Base-by-base conservation (phyloP, 2,113 vertebrate genomes). In the Ictidomys tridecemlineatus region DNA sequence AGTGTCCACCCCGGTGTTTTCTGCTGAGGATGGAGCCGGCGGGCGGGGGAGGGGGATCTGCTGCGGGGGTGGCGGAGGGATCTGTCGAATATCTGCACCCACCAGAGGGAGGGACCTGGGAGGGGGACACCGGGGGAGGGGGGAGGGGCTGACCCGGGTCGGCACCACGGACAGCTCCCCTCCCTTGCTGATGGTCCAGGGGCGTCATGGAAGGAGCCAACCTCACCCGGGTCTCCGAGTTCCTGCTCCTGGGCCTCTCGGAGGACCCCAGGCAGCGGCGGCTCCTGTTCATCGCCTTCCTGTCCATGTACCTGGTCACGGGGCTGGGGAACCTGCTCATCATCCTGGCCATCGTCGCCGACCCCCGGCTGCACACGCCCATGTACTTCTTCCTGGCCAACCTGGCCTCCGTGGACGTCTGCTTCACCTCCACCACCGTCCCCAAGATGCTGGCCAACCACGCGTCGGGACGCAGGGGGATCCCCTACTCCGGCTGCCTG, bases 401-500 rank as follows among this genome's bases (percentile, higher is more conserved):
- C 69, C 45, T 96, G 88, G 88, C 91, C 79, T 67, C 76, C 0
- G 74, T 89, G 56, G 85, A 78, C 39, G 76, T 93, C 14, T 83
- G 72, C 58, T 96, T 93, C 86, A 85, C 89, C 26, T 84, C 96
- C 82, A 94, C 96, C 89, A 91, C 86, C 20, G 16, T 83, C 16
- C 85, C 94, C 85, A 96, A 86, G 70, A 91, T 74, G 82, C 76
- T 89, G 53, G 77, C 48, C 70, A 94, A 74, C 58, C 85, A 89
- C 6, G 7, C 92, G 48, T 53, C 83, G 8, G 96, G 90, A 30
- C 24, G 17, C 86, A 89, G 34, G 48, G 89, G 69, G 42, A 93
- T 97, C 58, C 53, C 89, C 16, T 93, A 95, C 8, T 20, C 89
- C 1, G 63, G 63, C 56, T 96, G 93, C 86, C 83, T 97, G 74